Evolutionary conservation across 2,113 vertebrate genomes (phyloP), one percentile per base, ranked within the genome.

Genomic region (Balaenoptera acutorostrata): DNA sequence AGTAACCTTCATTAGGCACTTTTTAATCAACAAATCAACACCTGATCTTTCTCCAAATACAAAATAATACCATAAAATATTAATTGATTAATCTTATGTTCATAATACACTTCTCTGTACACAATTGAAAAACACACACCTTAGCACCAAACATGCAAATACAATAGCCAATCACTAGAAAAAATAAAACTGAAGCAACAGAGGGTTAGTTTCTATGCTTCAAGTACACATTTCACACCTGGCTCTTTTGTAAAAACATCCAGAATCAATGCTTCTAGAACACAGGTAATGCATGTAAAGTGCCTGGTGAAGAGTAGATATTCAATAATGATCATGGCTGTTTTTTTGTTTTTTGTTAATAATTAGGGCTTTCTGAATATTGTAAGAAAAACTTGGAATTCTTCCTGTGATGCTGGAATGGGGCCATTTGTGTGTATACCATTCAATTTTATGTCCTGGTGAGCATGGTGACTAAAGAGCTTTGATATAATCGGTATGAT

Each of bases 401-500:
- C 6, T 89, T 82, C 41, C 82, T 71, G 1, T 11, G 63, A 71
- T 36, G 36, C n/a, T 83, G 74, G 72, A 83, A 44, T 9, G 44
- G 31, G 64, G 78, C 74, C 36, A 71, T 46, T n/a, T 77, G 61
- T 61, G 36, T 95, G 41, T 75, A 25, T 4, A 25, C 66, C 68
- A 31, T 97, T 98, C 97, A 96, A 97, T 98, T 99, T 98, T 98
- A 98, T 97, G 93, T 94, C 90, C 97, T 95, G 75, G 95, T 97
- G 98, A 97, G 96, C 98, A 98, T 84, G 97, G 97, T 96, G 95
- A 97, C 97, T 98, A 98, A 98, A 98, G 97, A 98, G 98, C 98
- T 99, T 98, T 98, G 98, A 98, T 98, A 98, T 98, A 98, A 99
- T 98, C 98, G 91, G 96, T 98, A 95, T 68, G 17, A 98, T 89